These are phyloP conservation scores for Phasianus colchicus DNA, from an alignment of 2,113 vertebrate species.

Conservation along the genomic window DNA sequence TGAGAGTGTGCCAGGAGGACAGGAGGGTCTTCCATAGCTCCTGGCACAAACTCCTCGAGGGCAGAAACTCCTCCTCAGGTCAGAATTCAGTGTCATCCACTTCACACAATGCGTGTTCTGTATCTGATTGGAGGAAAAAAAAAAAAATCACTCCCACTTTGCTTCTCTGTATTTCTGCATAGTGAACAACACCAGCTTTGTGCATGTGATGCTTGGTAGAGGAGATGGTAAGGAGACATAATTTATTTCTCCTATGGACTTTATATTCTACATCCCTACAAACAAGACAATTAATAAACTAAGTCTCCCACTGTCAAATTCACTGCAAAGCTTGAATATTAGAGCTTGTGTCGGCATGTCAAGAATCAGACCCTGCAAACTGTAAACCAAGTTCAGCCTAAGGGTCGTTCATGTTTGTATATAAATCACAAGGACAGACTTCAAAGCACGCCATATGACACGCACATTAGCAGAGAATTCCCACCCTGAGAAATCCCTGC, in stretches of 20 bases:
- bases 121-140: constrained; percentile 89
- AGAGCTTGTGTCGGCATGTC: not conserved
- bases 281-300: constrained; percentile 69
- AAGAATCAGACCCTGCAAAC: not conserved
- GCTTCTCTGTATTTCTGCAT: constrained; percentile 86
- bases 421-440: not conserved
- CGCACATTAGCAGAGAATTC: not conserved
- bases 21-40: not conserved
- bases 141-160: constrained; percentile 85
- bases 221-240: constrained; percentile 77
- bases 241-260: constrained; percentile 88
- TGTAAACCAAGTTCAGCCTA: not conserved
- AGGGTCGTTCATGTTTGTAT: not conserved
- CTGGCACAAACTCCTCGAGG: not conserved
- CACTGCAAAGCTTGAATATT: not conserved
- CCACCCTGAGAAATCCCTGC: not conserved
- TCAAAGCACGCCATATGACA: not conserved
- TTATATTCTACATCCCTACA: constrained; percentile 90
- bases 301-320: not conserved
- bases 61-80: constrained; percentile 82
- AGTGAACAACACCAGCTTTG: constrained; percentile 88
- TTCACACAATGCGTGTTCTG: constrained; percentile 86
- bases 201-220: constrained; percentile 82
- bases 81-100: constrained; percentile 87
- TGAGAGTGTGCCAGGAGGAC: not conserved